Evolutionary conservation across 2,888 invertebrate species (phyloP).

Genomic region (Megaustenia siamemsis): DNA sequence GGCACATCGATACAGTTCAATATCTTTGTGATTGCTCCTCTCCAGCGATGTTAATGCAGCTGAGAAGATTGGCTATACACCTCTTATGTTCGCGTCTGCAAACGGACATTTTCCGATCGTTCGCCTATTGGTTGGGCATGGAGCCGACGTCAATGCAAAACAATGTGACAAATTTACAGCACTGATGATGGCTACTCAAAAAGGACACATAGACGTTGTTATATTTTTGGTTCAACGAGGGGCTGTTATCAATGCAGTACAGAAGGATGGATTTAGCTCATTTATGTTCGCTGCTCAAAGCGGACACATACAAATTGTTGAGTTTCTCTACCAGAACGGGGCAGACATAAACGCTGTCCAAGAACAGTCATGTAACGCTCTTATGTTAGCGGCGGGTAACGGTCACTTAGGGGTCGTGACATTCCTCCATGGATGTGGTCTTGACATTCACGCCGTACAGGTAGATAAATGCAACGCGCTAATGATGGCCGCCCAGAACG

Average conservation of each 20-base stretch:
- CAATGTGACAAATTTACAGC: constrained; percentile 24
- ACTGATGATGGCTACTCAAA: constrained; percentile 20
- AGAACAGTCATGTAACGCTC: not conserved
- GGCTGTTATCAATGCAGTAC: not conserved
- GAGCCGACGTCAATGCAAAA: not conserved
- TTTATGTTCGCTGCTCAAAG: constrained; percentile 5
- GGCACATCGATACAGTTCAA: not conserved
- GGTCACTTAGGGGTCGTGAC: constrained; percentile 9
- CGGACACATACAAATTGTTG: constrained; percentile 9
- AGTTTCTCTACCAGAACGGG: constrained; percentile 7
- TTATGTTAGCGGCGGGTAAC: constrained; percentile 1
- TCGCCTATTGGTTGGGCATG: not conserved
- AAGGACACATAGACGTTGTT: constrained; percentile 13
- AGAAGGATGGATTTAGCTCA: not conserved
- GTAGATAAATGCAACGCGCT: constrained; percentile 12
- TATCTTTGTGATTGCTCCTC: not conserved
- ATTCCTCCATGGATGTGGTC: not conserved
- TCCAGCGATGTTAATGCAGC: not conserved
- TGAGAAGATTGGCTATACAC: not conserved
- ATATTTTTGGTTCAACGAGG: not conserved
- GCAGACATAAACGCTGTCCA: not conserved
- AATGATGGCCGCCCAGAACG: constrained; percentile 28
- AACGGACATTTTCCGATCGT: constrained; percentile 5
- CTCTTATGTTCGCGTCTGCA: constrained; percentile 22
- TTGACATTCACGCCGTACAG: not conserved